phyloP scores from a whole-genome alignment of 2,113 vertebrate species.

The Chiloscyllium plagiosum region DNA sequence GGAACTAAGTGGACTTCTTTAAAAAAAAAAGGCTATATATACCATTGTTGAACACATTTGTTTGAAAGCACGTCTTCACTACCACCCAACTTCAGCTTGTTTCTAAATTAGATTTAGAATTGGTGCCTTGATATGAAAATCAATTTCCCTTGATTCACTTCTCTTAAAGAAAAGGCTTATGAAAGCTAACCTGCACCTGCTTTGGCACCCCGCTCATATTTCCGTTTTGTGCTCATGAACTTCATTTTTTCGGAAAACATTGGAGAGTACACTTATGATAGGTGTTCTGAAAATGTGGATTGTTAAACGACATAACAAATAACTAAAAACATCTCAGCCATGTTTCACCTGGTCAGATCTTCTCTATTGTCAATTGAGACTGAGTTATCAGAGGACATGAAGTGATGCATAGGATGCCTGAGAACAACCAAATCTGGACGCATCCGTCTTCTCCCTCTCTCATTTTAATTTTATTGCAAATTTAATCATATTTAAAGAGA shows the following conservation, averaged over 20 bases:
- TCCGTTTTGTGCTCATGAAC: background rate
- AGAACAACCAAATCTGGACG: background rate
- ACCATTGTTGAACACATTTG: background rate
- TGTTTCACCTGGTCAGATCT: background rate
- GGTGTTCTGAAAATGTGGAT: background rate
- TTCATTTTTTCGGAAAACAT: background rate
- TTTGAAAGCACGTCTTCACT: background rate
- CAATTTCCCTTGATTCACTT: background rate
- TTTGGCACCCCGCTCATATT: background rate
- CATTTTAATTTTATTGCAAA: background rate
- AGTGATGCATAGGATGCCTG: background rate
- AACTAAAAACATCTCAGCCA: background rate
- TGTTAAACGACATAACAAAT: background rate
- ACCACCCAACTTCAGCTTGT: background rate
- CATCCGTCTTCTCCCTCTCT: background rate
- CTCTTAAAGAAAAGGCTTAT: background rate
- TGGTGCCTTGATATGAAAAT: background rate
- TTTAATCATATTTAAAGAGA: background rate
- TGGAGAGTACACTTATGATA: background rate
- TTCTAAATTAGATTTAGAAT: background rate
- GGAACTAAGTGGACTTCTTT: background rate
- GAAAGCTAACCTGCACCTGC: background rate
- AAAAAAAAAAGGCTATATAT: background rate
- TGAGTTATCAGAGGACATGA: background rate
- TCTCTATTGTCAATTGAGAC: background rate